Evolutionary conservation across 2,797 vertebrate species (phyloP).

Genomic region (Ptychadena robeensis): DNA sequence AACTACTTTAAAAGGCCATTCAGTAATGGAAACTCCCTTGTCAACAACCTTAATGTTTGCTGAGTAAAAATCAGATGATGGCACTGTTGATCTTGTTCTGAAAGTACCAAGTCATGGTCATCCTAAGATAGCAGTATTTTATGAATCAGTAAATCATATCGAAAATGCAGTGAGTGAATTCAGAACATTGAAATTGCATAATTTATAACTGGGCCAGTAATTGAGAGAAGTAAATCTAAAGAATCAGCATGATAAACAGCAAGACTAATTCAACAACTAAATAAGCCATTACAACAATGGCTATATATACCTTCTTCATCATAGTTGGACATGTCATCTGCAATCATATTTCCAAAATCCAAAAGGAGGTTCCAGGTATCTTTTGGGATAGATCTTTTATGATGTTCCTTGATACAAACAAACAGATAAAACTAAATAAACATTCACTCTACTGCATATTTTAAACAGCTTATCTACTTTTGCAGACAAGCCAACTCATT

Average conservation of each 20-base stretch:
- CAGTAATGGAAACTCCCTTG: too few relatives aligned
- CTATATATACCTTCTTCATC: constrained; percentile 89
- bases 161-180: not conserved
- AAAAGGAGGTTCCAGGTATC: constrained; percentile 97
- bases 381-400: constrained; percentile 95
- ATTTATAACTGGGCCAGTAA: too few relatives aligned
- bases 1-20: too few relatives aligned
- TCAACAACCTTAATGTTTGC: too few relatives aligned
- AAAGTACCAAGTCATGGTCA: too few relatives aligned
- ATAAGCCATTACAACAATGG: not conserved
- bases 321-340: constrained; percentile 98
- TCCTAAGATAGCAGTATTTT: not conserved
- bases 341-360: constrained; percentile 96
- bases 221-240: not conserved
- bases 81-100: too few relatives aligned
- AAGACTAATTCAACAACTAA: not conserved
- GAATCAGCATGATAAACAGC: not conserved
- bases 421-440: not conserved
- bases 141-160: not conserved
- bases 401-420: constrained; percentile 83
- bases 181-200: too few relatives aligned
- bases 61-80: too few relatives aligned
- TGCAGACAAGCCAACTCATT: not conserved
- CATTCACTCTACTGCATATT: not conserved
- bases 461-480: not conserved